Evolutionary conservation across 1,140 invertebrate genomes (phyloP).

Genomic region (Orchesella cincta): DNA sequence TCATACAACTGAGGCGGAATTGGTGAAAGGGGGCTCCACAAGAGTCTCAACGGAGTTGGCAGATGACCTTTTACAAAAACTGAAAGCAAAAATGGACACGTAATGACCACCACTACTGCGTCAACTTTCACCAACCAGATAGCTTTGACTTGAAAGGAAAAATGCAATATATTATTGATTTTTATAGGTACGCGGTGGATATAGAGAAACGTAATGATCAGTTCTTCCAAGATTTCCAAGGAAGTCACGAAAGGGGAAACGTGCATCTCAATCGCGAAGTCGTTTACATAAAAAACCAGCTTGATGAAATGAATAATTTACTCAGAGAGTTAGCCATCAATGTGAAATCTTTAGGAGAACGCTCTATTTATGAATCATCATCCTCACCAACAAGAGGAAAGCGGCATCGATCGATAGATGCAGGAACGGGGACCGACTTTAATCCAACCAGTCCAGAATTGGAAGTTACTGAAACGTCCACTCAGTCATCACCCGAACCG

Average conservation of each 20-base stretch:
- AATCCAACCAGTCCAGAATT: constrained; percentile 42
- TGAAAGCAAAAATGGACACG: constrained; percentile 49
- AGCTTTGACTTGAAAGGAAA: background rate
- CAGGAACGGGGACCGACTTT: constrained; percentile 41
- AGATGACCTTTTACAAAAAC: constrained; percentile 47
- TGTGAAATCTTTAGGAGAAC: constrained; percentile 44
- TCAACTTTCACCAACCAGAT: background rate
- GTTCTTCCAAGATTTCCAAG: constrained; percentile 39
- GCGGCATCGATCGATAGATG: constrained; percentile 22
- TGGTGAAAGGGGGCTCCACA: background rate
- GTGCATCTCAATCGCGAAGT: constrained; percentile 41
- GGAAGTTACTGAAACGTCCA: constrained; percentile 33
- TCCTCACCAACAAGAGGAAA: constrained; percentile 1
- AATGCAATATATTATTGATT: background rate
- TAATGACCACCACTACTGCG: constrained; percentile 13
- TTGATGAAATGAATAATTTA: constrained; percentile 45
- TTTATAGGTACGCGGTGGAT: constrained; percentile 40
- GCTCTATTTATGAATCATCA: constrained; percentile 37
- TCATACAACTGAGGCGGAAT: constrained; percentile 25
- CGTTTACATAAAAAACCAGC: constrained; percentile 41
- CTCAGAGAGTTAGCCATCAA: constrained; percentile 42
- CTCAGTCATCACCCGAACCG: constrained; percentile 39
- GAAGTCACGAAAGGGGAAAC: constrained; percentile 31
- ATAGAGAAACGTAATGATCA: constrained; percentile 39
- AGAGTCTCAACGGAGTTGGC: constrained; percentile 37